Evolutionary conservation across 1,140 invertebrate species (phyloP).

Genomic region (Adoxophyes honmai): DNA sequence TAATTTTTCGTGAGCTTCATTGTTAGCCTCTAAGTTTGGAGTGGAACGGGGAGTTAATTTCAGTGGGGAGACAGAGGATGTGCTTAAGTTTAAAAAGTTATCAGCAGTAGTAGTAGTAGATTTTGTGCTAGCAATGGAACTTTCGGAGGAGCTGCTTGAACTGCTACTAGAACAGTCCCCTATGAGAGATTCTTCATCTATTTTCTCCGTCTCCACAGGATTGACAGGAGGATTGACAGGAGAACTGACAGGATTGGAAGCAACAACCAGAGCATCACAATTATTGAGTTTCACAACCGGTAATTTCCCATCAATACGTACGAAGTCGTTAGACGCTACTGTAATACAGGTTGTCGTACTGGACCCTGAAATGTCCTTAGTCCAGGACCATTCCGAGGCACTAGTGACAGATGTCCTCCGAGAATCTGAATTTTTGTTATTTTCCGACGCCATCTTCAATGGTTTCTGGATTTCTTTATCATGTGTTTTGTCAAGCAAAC

Average conservation of each 20-base stretch:
- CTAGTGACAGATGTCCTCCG: constrained; percentile 28
- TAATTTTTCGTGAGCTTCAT: too few relatives aligned
- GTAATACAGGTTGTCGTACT: constrained; percentile 44
- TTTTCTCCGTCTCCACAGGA: neutral
- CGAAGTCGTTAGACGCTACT: constrained; percentile 41
- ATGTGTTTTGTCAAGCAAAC: neutral
- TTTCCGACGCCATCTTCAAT: neutral
- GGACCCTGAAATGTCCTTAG: constrained; percentile 51
- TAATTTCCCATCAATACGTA: constrained; percentile 47
- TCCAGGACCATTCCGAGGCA: constrained; percentile 44
- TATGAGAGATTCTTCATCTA: constrained; percentile 1
- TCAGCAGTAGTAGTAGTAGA: neutral
- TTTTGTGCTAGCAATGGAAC: constrained; percentile 9
- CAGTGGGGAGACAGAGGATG: constrained; percentile 23
- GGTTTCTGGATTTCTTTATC: neutral
- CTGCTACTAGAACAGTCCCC: constrained; percentile 1
- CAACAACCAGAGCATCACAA: constrained; percentile 3
- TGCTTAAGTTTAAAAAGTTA: constrained; percentile 29
- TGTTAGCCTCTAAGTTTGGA: too few relatives aligned
- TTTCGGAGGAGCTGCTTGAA: neutral
- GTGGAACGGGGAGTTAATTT: too few relatives aligned
- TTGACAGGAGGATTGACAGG: too few relatives aligned
- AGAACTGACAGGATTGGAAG: too few relatives aligned
- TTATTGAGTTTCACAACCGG: constrained; percentile 33
- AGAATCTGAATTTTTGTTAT: constrained; percentile 20